These are phyloP conservation scores for Phalacrocorax pelagicus DNA, from an alignment of 2,113 vertebrate species.

Conservation along the genomic window DNA sequence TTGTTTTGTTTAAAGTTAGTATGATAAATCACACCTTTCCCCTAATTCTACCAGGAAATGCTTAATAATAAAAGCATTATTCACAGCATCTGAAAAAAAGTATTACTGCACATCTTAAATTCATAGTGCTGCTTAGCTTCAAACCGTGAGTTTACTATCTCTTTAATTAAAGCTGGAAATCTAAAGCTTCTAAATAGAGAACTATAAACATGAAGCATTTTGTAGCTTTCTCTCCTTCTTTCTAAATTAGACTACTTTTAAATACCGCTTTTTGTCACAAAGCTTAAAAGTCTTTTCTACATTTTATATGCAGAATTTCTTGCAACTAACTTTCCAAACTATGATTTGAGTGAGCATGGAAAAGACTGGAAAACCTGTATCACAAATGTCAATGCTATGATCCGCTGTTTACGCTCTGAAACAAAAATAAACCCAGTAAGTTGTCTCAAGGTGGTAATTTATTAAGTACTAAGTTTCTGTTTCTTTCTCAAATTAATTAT, in stretches of 20 bases:
- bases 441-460: background rate
- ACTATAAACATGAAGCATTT: background rate
- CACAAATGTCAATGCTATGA: constrained; percentile 72
- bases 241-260: background rate
- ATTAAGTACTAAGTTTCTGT: background rate
- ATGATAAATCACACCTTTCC: background rate
- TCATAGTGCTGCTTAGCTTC: background rate
- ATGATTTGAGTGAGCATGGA: constrained; percentile 76
- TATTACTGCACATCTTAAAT: background rate
- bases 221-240: background rate
- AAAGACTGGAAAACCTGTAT: constrained; percentile 79
- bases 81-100: background rate
- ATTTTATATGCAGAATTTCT: constrained; percentile 75
- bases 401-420: constrained; percentile 69
- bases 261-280: background rate
- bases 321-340: constrained; percentile 64
- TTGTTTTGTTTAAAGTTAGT: background rate
- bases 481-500: background rate
- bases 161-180: background rate
- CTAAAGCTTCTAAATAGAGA: background rate
- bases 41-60: background rate
- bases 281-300: background rate
- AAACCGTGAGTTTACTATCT: background rate
- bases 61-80: background rate
- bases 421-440: constrained; percentile 59